Conservation (phyloP, 1,140 invertebrate genomes). For the Leguminivora glycinivorella region DNA sequence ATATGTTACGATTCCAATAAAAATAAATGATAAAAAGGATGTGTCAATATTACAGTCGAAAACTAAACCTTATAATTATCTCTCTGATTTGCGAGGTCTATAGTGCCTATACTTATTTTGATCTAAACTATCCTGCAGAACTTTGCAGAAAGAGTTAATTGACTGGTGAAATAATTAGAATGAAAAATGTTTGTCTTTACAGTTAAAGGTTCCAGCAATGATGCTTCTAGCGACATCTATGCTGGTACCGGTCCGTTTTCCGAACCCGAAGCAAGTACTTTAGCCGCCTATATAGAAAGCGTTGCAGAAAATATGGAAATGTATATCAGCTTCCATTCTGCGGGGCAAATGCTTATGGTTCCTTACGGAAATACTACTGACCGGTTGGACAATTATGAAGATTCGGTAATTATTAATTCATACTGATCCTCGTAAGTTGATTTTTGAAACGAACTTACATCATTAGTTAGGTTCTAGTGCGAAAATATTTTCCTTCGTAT, state of each 20-base stretch:
- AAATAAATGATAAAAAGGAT: too few species aligned
- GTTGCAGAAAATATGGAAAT: slow-evolving; percentile 41
- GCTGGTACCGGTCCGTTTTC: slow-evolving; percentile 5
- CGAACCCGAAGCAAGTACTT: not conserved
- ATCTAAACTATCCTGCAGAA: too few species aligned
- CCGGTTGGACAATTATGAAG: slow-evolving; percentile 80
- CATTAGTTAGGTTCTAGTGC: too few species aligned
- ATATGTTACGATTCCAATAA: too few species aligned
- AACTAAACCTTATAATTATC: too few species aligned
- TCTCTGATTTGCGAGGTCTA: too few species aligned
- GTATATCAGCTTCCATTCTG: slow-evolving; percentile 83
- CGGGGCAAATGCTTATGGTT: slow-evolving; percentile 82
- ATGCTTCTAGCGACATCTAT: slow-evolving; percentile 1
- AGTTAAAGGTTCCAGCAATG: not conserved
- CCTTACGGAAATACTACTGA: slow-evolving; percentile 82
- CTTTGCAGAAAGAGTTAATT: too few species aligned
- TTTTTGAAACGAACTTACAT: not conserved
- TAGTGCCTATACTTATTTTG: too few species aligned
- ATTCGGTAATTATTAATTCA: slow-evolving; percentile 62
- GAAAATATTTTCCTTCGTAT: too few species aligned
- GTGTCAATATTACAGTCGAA: not conserved
- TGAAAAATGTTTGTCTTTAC: not conserved
- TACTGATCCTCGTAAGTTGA: not conserved
- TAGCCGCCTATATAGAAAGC: not conserved
- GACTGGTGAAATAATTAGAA: too few species aligned